Percentiles rank a stretch among this genome's conserved stretches.
phyloP scores from a whole-genome alignment of 2,888 invertebrate species.

The Ectemnius cavifrons region DNA sequence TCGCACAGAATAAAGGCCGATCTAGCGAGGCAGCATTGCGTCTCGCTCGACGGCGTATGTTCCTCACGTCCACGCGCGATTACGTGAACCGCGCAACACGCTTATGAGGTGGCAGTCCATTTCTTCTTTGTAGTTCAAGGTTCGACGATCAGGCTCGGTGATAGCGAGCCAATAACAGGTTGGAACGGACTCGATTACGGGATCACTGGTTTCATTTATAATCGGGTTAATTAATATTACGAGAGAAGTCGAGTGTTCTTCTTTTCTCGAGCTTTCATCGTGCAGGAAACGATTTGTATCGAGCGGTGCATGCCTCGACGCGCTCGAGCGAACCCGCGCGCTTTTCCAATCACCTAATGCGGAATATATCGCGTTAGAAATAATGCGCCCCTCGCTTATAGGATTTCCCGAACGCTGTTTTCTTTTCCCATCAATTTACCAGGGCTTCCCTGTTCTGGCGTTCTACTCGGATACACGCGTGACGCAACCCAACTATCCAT shows the following conservation, averaged over 20 bases:
- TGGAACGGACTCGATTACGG: not conserved
- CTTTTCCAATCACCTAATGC: slow-evolving; percentile 25
- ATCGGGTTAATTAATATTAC: not conserved
- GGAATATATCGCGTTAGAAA: slow-evolving; percentile 11
- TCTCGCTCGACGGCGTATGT: slow-evolving; percentile 30
- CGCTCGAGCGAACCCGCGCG: slow-evolving; percentile 27
- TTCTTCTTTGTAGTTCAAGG: slow-evolving; percentile 48
- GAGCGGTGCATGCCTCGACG: slow-evolving; percentile 29
- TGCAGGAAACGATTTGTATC: slow-evolving; percentile 17
- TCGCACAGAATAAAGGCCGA: slow-evolving; percentile 24
- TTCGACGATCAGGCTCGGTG: slow-evolving; percentile 17
- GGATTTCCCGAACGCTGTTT: slow-evolving; percentile 4
- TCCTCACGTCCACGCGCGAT: slow-evolving; percentile 43
- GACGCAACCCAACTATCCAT: not conserved
- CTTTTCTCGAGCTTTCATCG: slow-evolving; percentile 26
- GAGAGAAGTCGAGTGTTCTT: slow-evolving; percentile 18
- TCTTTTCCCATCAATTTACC: not conserved
- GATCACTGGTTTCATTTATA: not conserved
- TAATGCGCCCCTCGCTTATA: slow-evolving; percentile 10
- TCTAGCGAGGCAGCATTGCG: slow-evolving; percentile 10
- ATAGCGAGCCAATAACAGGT: too few species aligned
- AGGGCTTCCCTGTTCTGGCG: not conserved
- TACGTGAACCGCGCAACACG: slow-evolving; percentile 46
- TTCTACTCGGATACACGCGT: not conserved
- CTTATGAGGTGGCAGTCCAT: slow-evolving; percentile 33